These are phyloP conservation scores for Cosmorhoe ocellata DNA, from an alignment of 2,888 invertebrate species.

Conservation along the genomic window DNA sequence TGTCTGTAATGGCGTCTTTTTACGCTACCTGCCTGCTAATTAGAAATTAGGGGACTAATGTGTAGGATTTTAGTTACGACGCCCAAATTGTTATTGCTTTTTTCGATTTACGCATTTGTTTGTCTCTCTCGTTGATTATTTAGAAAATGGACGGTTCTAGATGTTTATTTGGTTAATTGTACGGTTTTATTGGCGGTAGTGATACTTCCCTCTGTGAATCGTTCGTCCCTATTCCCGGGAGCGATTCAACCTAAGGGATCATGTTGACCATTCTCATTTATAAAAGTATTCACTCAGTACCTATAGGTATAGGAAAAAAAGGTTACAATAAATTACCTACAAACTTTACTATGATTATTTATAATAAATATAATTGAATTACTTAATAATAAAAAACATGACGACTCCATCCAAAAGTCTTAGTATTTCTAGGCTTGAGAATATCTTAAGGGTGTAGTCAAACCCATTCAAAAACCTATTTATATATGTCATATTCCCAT, in stretches of 20 bases:
- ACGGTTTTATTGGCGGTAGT: conserved; percentile 24
- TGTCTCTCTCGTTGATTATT: conserved; percentile 58
- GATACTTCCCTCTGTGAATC: conserved; percentile 10
- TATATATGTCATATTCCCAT: too few relatives aligned
- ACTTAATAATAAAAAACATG: too few relatives aligned
- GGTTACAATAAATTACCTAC: too few relatives aligned
- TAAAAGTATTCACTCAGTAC: neutral
- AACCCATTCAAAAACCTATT: too few relatives aligned
- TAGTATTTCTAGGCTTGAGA: too few relatives aligned
- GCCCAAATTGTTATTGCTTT: conserved; percentile 67
- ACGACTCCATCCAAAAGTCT: too few relatives aligned
- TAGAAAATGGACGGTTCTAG: conserved; percentile 34
- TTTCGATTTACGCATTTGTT: conserved; percentile 69
- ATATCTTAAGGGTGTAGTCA: too few relatives aligned
- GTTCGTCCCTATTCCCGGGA: conserved; percentile 11
- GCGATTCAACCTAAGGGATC: conserved; percentile 12
- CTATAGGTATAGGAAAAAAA: too few relatives aligned
- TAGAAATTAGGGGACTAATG: conserved; percentile 78
- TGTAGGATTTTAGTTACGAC: conserved; percentile 72
- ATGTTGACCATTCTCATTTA: conserved; percentile 8
- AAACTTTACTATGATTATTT: too few relatives aligned
- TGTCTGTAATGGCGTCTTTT: conserved; percentile 77
- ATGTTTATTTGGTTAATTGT: conserved; percentile 30
- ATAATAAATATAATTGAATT: too few relatives aligned
- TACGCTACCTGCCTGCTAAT: conserved; percentile 81